A percentile compares a stretch with the other conserved stretches of the same genome.
Conservation (phyloP, 2,888 invertebrate species). For the Spodoptera picta region DNA sequence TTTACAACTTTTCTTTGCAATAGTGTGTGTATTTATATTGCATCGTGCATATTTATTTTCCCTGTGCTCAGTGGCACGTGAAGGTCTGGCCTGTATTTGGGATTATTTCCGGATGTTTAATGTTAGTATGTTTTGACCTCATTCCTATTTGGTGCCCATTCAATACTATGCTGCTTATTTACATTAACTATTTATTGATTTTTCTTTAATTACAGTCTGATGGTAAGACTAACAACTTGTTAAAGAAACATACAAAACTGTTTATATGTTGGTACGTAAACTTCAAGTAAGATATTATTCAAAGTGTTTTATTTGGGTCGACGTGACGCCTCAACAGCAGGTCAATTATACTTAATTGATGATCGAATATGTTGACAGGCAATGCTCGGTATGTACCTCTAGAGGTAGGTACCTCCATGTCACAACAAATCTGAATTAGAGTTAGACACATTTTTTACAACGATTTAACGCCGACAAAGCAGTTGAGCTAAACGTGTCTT, state of each 20-base stretch:
- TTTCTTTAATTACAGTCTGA: too few species aligned
- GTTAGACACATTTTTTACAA: neutral
- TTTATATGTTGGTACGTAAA: neutral
- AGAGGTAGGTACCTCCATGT: conserved; percentile 3
- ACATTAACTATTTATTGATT: too few species aligned
- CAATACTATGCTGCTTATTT: conserved; percentile 4
- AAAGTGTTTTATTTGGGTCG: conserved; percentile 36
- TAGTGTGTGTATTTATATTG: neutral
- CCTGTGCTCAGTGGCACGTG: neutral
- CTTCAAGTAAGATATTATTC: conserved; percentile 2
- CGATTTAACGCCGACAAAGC: neutral
- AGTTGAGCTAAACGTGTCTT: too few species aligned
- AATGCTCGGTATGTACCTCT: neutral
- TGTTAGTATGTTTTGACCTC: conserved; percentile 9
- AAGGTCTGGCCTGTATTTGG: neutral
- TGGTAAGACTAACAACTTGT: too few species aligned
- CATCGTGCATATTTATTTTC: conserved; percentile 4
- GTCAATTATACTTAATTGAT: conserved; percentile 30
- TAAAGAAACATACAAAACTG: too few species aligned
- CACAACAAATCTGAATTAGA: conserved; percentile 10
- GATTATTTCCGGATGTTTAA: conserved; percentile 1
- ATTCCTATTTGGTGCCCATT: conserved; percentile 10
- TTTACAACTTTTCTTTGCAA: too few species aligned
- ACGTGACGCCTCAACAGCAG: conserved; percentile 14
- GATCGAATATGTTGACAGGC: conserved; percentile 25